phyloP scores from a whole-genome alignment of 1,140 invertebrate species.

The Idris sp. region DNA sequence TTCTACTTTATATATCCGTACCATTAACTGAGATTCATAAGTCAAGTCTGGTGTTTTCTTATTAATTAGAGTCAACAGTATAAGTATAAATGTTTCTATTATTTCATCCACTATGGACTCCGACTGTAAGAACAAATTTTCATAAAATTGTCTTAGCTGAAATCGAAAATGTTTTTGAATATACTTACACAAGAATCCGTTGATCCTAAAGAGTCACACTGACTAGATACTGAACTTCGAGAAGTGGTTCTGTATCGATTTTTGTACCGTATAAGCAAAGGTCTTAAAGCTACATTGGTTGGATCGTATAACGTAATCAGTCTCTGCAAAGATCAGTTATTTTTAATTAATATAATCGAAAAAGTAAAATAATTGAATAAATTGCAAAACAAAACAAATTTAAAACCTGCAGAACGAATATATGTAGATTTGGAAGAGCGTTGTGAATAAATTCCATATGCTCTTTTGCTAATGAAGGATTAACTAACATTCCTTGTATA shows the following conservation, averaged over 20 bases:
- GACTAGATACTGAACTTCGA: constrained; percentile 73
- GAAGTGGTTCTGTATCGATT: constrained; percentile 70
- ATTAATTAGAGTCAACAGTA: constrained; percentile 71
- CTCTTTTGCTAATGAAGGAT: constrained; percentile 71
- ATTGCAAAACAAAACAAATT: too few species aligned
- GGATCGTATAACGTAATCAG: constrained; percentile 78
- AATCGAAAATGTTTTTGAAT: not conserved
- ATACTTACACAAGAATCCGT: constrained; percentile 69
- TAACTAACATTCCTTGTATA: constrained; percentile 75
- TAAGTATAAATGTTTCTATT: constrained; percentile 74
- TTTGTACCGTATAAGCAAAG: constrained; percentile 71
- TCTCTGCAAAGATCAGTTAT: constrained; percentile 73
- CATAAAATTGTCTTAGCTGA: too few species aligned
- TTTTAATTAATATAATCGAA: too few species aligned
- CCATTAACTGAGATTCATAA: constrained; percentile 64
- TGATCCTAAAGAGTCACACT: constrained; percentile 74
- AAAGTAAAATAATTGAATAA: too few species aligned
- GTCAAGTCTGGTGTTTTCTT: constrained; percentile 63
- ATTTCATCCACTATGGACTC: constrained; percentile 73
- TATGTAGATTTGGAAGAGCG: constrained; percentile 70
- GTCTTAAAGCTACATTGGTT: constrained; percentile 76
- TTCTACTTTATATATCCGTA: constrained; percentile 60
- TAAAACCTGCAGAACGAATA: constrained; percentile 75
- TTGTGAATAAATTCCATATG: constrained; percentile 73
- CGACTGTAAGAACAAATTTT: constrained; percentile 64